A percentile compares a stretch with the other conserved stretches of the same genome.
Conservation (phyloP, 64 coral and sea anemone genomes). For the Montipora sp. region DNA sequence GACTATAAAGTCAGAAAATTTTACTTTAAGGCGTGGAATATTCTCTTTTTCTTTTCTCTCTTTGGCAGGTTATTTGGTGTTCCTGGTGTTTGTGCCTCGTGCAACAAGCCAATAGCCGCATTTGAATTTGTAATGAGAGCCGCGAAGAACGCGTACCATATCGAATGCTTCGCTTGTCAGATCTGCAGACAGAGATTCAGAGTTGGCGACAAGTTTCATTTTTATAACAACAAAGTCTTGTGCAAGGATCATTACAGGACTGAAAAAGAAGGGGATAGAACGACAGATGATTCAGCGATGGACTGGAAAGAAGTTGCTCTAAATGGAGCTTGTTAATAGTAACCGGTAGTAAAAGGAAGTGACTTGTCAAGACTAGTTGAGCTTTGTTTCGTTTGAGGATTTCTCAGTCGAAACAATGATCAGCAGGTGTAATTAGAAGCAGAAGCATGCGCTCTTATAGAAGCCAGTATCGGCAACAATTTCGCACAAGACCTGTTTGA, state of each 20-base stretch:
- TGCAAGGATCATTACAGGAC: slow-evolving; percentile 78
- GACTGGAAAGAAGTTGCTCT: not conserved
- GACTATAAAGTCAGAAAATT: too few species aligned
- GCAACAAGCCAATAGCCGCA: slow-evolving; percentile 84
- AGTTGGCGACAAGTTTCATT: slow-evolving; percentile 87
- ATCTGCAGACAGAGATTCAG: slow-evolving; percentile 81
- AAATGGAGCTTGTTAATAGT: not conserved
- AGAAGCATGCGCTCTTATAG: too few species aligned
- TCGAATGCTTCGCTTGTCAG: slow-evolving; percentile 92
- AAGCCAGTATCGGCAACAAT: too few species aligned
- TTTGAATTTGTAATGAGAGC: slow-evolving; percentile 93
- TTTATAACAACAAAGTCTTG: slow-evolving; percentile 92
- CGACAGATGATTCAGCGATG: not conserved
- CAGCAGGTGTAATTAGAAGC: too few species aligned
- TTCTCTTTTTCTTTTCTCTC: not conserved
- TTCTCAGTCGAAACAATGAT: too few species aligned
- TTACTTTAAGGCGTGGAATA: not conserved
- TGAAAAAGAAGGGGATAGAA: slow-evolving; percentile 19
- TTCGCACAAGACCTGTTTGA: too few species aligned
- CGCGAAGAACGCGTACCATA: slow-evolving; percentile 82
- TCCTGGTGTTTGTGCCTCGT: slow-evolving; percentile 85
- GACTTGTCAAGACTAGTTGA: too few species aligned
- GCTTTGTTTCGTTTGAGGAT: too few species aligned
- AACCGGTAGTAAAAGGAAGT: too few species aligned
- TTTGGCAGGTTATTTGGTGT: slow-evolving; percentile 81